Evolutionary conservation across 2,888 invertebrate genomes (phyloP).

Genomic region (Eilema griseolum): DNA sequence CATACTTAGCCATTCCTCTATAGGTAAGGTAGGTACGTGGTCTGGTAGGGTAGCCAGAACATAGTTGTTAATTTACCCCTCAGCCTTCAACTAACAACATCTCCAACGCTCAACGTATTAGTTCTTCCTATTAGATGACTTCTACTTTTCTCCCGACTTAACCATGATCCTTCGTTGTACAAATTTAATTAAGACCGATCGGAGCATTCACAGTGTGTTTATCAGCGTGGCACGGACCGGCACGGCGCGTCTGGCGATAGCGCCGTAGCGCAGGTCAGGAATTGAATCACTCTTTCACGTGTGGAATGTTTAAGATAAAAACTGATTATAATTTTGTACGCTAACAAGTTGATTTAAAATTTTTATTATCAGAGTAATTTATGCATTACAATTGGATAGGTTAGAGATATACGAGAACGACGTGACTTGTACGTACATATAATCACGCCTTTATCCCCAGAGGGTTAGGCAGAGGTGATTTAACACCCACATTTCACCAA

Average conservation of each 20-base stretch:
- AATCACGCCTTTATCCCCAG: no score
- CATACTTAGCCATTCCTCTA: no score
- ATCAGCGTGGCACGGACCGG: constrained; percentile 48
- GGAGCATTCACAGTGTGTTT: constrained; percentile 17
- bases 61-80: no score
- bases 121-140: background rate
- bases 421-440: no score
- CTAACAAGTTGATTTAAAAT: background rate
- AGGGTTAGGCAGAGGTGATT: no score
- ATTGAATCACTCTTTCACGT: constrained; percentile 14
- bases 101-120: no score
- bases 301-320: constrained; percentile 18
- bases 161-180: constrained; percentile 11
- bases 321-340: background rate
- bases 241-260: constrained; percentile 48
- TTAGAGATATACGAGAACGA: background rate
- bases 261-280: constrained; percentile 43
- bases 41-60: no score
- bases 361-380: background rate
- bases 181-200: constrained; percentile 15
- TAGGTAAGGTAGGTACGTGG: no score
- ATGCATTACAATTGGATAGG: background rate
- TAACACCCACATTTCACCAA: no score
- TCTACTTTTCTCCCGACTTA: background rate
- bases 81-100: no score